phyloP scores from a whole-genome alignment of 2,797 vertebrate genomes.

The Glossophaga mutica region DNA sequence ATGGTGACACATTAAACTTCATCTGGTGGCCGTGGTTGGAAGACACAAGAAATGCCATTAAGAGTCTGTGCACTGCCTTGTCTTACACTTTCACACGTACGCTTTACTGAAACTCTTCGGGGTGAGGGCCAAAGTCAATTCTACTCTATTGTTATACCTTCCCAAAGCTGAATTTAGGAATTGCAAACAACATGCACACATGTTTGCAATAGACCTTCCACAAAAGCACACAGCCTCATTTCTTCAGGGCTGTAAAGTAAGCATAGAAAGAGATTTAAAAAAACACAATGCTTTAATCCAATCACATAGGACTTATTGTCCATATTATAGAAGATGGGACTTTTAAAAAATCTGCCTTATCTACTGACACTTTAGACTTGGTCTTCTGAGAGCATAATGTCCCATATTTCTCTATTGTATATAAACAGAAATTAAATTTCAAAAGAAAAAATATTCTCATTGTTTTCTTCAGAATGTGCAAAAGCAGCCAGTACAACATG shows the following conservation, averaged over 20 bases:
- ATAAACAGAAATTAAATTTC: constrained; percentile 70
- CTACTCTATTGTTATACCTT: background rate
- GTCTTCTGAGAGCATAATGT: constrained; percentile 38
- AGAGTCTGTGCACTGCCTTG: background rate
- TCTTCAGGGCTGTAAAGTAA: constrained; percentile 21
- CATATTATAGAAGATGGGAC: background rate
- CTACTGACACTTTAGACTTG: constrained; percentile 32
- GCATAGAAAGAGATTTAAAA: background rate
- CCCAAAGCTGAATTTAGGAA: constrained; percentile 43
- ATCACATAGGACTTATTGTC: background rate
- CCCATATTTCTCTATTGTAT: constrained; percentile 52
- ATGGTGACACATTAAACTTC: constrained; percentile 24
- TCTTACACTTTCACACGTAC: background rate
- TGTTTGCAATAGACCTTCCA: background rate
- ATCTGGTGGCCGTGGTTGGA: constrained; percentile 11
- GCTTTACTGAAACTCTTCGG: background rate
- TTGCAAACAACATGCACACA: background rate
- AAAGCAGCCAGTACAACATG: constrained; percentile 75
- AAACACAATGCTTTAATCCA: constrained; percentile 25
- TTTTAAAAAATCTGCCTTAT: background rate
- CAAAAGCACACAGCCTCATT: background rate
- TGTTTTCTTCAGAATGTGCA: constrained; percentile 68
- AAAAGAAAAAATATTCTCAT: background rate
- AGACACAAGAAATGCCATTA: constrained; percentile 16
- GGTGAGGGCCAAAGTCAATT: background rate